Evolutionary conservation across 2,113 vertebrate species (phyloP), one percentile per base, ranked within the genome.

Genomic region (Rhombomys opimus): DNA sequence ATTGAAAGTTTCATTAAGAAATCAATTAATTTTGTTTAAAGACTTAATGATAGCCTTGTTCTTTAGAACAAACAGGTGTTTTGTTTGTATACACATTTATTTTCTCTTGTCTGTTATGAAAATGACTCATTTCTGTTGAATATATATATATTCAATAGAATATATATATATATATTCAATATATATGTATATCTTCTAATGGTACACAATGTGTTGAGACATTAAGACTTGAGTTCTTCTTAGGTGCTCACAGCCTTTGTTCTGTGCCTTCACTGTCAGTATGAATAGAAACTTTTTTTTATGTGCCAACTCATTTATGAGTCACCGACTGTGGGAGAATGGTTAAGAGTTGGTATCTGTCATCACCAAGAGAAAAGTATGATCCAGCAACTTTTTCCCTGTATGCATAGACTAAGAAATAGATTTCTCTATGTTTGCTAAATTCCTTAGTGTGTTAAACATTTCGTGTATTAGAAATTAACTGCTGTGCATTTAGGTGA

Each of bases 41-140:
- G 9, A 86, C 87, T 93, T 85, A 90, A 94, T n/a, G 77, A 70
- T 82, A 89, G 15, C 32, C 84, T 87, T 80, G 18, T 91, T 91
- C 10, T 17, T 59, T 61, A 61, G 50, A 94, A 75, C 22, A 87
- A 91, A 87, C n/a, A 57, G 30, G 22, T 84, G 65, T 84, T 96
- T 96, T 87, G 11, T 54, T 89, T 96, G n/a, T 90, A 63, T 23
- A 25, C 9, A 7, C 61, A 50, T 95, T 97, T 94, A 90, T 96
- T 95, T 96, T 96, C 25, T 65, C 38, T 86, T 61, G 3, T 30
- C 59, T 72, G 5, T 73, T 88, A 59, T 87, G 87, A 81, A 86
- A 91, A 52, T 72, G 65, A 93, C 80, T 97, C 87, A 52, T 32
- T 93, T 93, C 78, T 65, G 61, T 84, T 95, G 65, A 87, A 35